Conservation (phyloP, 2,113 vertebrate species). For the Gobio gobio region DNA sequence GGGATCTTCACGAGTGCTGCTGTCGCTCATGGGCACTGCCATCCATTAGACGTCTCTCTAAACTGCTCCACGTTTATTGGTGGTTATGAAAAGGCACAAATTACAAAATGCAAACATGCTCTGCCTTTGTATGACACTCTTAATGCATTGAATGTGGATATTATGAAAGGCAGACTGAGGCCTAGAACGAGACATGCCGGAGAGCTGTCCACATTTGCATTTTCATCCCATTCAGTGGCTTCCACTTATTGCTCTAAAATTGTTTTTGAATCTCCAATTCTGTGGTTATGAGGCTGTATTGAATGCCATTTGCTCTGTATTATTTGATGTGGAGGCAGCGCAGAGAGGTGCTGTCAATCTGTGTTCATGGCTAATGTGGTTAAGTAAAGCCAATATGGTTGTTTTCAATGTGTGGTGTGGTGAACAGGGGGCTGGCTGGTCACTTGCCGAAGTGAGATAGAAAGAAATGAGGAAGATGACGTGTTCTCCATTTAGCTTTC, state of each 20-base stretch:
- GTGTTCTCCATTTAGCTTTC: neutral
- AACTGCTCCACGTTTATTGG: conserved; percentile 48
- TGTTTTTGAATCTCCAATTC: conserved; percentile 80
- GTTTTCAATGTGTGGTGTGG: conserved; percentile 81
- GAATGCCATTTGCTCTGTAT: conserved; percentile 80
- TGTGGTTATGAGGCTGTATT: conserved; percentile 74
- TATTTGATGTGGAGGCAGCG: conserved; percentile 77
- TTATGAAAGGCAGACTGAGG: conserved; percentile 51
- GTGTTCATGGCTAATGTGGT: conserved; percentile 83
- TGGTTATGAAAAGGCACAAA: conserved; percentile 57
- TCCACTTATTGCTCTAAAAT: conserved; percentile 79
- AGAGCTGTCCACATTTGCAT: conserved; percentile 72
- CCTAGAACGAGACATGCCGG: conserved; percentile 42
- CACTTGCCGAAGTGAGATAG: conserved; percentile 23
- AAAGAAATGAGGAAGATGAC: neutral
- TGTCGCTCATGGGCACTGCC: conserved; percentile 33
- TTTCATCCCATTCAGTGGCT: conserved; percentile 80
- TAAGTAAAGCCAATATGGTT: conserved; percentile 84
- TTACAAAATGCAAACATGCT: conserved; percentile 56
- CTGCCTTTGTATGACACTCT: conserved; percentile 54
- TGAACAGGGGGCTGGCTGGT: conserved; percentile 68
- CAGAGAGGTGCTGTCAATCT: conserved; percentile 81
- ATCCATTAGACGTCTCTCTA: conserved; percentile 45
- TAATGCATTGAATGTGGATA: conserved; percentile 57
- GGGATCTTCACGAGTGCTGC: conserved; percentile 29